Base-by-base conservation (phyloP, 2,113 vertebrate species). In the Dolichallabes microphthalmus region DNA sequence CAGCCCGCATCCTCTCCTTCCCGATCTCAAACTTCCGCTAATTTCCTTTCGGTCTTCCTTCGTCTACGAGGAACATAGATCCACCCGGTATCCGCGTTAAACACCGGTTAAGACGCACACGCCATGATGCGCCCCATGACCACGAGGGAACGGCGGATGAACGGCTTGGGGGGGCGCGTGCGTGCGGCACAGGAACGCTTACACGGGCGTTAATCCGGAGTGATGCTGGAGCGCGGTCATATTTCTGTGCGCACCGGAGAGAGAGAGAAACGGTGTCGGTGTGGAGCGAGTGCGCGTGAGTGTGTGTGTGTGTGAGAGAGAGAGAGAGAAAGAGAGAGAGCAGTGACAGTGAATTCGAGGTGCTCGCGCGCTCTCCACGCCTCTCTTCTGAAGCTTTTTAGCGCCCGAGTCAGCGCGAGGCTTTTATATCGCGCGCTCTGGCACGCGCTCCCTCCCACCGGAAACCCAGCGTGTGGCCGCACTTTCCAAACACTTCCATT, bases 1-100 rank as follows among this genome's bases (percentile, higher is more conserved):
- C 95, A 94, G 95, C 93, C 96, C 94, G 96, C 98, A 99, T 99
- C 95, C 96, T 98, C 96, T 94, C 92, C 88, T 95, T 32, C n/a
- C 80, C 52, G 85, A 92, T 96, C 89, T 94, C 95, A 97, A 96
- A 97, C 95, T 97, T 97, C 96, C 96, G 89, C 94, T 91, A 93
- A 91, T 93, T 92, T 94, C 96, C 96, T 94, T 95, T 92, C 92
- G 93, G 93, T 96, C 92, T 89, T 94, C 92, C 92, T 91, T 95
- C 93, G 94, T 95, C 94, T 94, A 92, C 93, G 93, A 94, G 93
- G 96, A 96, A 91, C 97, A 98, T 98, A 98, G 95, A 98, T 98
- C 97, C 97, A 97, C 94, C 94, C 93, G 94, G 91, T 94, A 94
- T 96, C 95, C 93, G 93, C 94, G 95, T 96, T 94, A 96, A 93